Conservation (phyloP, 2,888 invertebrate genomes). For the Schrankia costaestrigalis region DNA sequence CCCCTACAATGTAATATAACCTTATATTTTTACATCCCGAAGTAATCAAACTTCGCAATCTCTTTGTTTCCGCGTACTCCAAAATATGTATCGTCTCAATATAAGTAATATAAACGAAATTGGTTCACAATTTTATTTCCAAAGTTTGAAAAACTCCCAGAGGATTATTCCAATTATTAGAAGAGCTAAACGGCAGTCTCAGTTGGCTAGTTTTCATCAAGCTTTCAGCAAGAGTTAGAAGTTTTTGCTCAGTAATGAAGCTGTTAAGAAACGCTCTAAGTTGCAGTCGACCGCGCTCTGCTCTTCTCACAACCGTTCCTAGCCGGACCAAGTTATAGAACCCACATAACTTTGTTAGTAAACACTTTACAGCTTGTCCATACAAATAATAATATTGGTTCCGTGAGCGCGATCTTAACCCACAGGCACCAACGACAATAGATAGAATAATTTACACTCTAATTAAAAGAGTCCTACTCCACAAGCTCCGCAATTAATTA, state of each 20-base stretch:
- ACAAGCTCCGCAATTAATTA: too few species aligned
- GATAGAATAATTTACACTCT: too few species aligned
- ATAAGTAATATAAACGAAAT: too few species aligned
- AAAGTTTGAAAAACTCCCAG: constrained; percentile 6
- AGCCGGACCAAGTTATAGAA: constrained; percentile 17
- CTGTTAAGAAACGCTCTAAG: constrained; percentile 35
- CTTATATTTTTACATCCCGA: too few species aligned
- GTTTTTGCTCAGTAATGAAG: constrained; percentile 41
- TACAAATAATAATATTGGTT: constrained; percentile 20
- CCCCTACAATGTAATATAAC: too few species aligned
- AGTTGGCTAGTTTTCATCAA: constrained; percentile 36
- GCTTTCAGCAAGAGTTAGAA: constrained; percentile 26
- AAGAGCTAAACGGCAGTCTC: constrained; percentile 15
- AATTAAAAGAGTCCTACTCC: too few species aligned
- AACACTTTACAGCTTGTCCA: constrained; percentile 32
- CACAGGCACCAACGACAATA: too few species aligned
- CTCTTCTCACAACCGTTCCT: constrained; percentile 13
- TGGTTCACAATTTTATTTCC: neutral
- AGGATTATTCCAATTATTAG: constrained; percentile 17
- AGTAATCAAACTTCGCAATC: too few species aligned
- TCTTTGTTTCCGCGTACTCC: too few species aligned
- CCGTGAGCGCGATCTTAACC: too few species aligned
- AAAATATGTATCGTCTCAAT: too few species aligned
- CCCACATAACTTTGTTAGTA: constrained; percentile 37
- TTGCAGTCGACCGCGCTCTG: constrained; percentile 24